Evolutionary conservation across 2,797 vertebrate genomes (phyloP).

Genomic region (Strix occidentalis): DNA sequence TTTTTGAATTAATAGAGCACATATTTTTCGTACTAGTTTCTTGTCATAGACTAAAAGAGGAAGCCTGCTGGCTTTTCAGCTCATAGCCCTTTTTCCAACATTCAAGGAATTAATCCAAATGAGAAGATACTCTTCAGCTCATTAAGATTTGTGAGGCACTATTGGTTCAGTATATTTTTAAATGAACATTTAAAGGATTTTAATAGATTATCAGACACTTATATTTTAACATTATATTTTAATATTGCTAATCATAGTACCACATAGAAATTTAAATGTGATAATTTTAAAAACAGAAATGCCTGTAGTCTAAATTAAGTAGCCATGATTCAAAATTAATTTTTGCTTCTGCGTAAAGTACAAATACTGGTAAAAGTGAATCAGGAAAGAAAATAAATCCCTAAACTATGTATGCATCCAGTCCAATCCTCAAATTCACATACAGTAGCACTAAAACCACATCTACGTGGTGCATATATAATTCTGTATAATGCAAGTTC

Average conservation of each 20-base stretch:
- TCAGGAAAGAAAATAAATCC: neutral
- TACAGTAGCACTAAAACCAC: neutral
- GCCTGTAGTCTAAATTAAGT: slow-evolving; percentile 8
- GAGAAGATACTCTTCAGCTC: slow-evolving; percentile 45
- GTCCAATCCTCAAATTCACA: neutral
- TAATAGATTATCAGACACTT: slow-evolving; percentile 45
- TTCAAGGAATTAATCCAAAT: slow-evolving; percentile 46
- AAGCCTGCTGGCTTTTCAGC: slow-evolving; percentile 42
- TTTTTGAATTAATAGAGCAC: slow-evolving; percentile 42
- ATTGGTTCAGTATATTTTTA: slow-evolving; percentile 14
- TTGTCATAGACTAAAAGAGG: slow-evolving; percentile 16
- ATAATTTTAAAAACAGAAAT: neutral
- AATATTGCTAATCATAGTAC: neutral
- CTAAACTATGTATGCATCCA: neutral
- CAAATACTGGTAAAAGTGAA: neutral
- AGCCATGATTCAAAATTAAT: neutral
- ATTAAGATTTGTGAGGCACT: slow-evolving; percentile 56
- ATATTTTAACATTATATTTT: slow-evolving; percentile 2
- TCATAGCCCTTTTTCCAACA: slow-evolving; percentile 4
- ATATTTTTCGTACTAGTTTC: slow-evolving; percentile 37
- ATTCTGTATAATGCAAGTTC: neutral
- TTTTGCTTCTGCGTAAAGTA: neutral
- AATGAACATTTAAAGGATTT: slow-evolving; percentile 51
- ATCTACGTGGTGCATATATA: neutral
- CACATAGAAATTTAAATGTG: neutral